Percentiles rank a stretch among this genome's conserved stretches.
These are phyloP conservation scores for Leucophenga maculata DNA, from an alignment of 2,888 invertebrate species.

Conservation along the genomic window DNA sequence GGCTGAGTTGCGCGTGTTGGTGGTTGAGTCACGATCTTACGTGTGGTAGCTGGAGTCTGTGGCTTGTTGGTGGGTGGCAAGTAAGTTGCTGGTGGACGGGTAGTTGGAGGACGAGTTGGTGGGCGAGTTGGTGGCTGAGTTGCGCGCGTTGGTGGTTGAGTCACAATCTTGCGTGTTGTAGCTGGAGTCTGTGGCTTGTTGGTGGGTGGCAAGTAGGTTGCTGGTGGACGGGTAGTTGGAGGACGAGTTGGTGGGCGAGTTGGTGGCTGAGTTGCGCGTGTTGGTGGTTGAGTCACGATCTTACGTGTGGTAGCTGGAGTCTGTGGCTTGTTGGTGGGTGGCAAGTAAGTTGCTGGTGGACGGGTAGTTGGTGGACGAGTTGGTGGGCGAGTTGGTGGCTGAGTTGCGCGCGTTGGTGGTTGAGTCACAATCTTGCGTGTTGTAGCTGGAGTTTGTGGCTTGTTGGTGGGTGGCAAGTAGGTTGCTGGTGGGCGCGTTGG, in stretches of 20 bases:
- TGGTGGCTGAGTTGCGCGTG: constrained; percentile 29
- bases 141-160: constrained; percentile 31
- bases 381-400: constrained; percentile 48
- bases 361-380: constrained; percentile 50
- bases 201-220: constrained; percentile 46
- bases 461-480: constrained; percentile 50
- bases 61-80: constrained; percentile 48
- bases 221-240: constrained; percentile 38
- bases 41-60: constrained; percentile 34
- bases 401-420: constrained; percentile 45
- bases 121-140: constrained; percentile 42
- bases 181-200: constrained; percentile 47
- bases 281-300: constrained; percentile 9
- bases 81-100: constrained; percentile 38
- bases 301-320: constrained; percentile 31
- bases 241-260: constrained; percentile 48
- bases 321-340: constrained; percentile 35
- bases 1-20: constrained; percentile 28
- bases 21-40: constrained; percentile 27
- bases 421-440: constrained; percentile 32
- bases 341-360: constrained; percentile 33
- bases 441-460: constrained; percentile 45
- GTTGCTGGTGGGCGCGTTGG: constrained; percentile 41
- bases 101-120: constrained; percentile 32
- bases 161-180: constrained; percentile 38